A percentile compares a stretch with the other conserved stretches of the same genome.
These are phyloP conservation scores for Chlorospingus semifuscus DNA, from an alignment of 2,797 vertebrate genomes.

Conservation along the genomic window DNA sequence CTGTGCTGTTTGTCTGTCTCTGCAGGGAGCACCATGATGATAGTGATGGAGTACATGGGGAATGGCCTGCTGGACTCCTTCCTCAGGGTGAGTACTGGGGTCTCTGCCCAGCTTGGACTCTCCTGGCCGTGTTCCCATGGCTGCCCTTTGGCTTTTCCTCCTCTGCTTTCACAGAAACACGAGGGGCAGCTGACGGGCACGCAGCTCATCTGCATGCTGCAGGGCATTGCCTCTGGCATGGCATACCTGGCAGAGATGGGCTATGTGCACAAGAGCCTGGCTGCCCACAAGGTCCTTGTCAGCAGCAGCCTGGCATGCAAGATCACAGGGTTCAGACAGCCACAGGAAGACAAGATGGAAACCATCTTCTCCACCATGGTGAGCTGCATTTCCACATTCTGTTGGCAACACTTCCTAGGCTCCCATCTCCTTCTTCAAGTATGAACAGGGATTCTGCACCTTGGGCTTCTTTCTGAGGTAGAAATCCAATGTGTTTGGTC, in stretches of 20 bases:
- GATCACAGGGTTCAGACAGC: constrained; percentile 89
- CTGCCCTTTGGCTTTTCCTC: neutral
- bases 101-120: neutral
- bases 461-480: neutral
- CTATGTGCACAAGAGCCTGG: constrained; percentile 90
- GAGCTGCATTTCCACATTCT: constrained; percentile 30
- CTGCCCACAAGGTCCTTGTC: constrained; percentile 91
- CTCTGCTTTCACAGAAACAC: constrained; percentile 79
- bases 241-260: constrained; percentile 97
- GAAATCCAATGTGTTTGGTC: neutral
- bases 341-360: constrained; percentile 91
- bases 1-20: neutral
- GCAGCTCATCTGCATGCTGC: constrained; percentile 89
- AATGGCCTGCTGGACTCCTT: constrained; percentile 90
- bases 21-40: constrained; percentile 93
- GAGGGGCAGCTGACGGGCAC: constrained; percentile 86
- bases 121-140: neutral
- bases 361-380: constrained; percentile 93
- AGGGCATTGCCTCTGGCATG: constrained; percentile 91
- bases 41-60: constrained; percentile 89
- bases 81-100: constrained; percentile 82
- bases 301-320: constrained; percentile 89
- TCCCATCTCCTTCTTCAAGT: neutral
- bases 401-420: neutral
- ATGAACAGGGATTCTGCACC: neutral